Evolutionary conservation across 2,888 invertebrate genomes (phyloP).

Genomic region (Cephalotes varians): DNA sequence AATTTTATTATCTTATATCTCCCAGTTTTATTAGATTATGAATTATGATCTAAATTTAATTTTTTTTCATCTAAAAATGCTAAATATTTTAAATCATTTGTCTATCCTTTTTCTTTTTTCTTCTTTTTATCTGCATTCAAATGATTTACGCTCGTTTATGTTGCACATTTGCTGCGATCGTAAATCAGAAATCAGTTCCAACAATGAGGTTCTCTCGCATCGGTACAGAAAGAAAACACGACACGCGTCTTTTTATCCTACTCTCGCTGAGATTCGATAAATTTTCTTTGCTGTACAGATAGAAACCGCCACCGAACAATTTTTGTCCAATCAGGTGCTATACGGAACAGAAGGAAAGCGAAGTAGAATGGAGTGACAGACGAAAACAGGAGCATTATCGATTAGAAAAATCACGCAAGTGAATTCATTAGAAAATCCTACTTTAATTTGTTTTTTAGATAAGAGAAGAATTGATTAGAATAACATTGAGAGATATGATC

Average conservation of each 20-base stretch:
- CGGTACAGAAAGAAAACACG: constrained; percentile 47
- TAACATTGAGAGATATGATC: constrained; percentile 40
- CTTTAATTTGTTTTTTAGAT: not conserved
- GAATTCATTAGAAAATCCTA: constrained; percentile 1
- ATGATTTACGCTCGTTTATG: constrained; percentile 19
- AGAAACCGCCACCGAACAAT: constrained; percentile 56
- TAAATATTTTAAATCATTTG: not conserved
- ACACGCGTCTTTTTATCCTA: constrained; percentile 60
- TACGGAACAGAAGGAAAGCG: constrained; percentile 15
- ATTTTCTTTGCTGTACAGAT: constrained; percentile 58
- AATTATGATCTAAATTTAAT: constrained; percentile 10
- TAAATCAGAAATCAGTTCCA: constrained; percentile 56
- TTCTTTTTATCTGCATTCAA: not conserved
- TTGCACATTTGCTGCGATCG: constrained; percentile 27
- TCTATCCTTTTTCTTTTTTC: not conserved
- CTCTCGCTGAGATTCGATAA: constrained; percentile 65
- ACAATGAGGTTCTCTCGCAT: constrained; percentile 48
- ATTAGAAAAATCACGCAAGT: constrained; percentile 43
- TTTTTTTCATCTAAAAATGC: not conserved
- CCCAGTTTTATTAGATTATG: not conserved
- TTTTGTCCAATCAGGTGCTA: constrained; percentile 48
- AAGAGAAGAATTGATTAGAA: constrained; percentile 6
- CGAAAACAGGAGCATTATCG: constrained; percentile 72
- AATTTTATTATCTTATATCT: not conserved
- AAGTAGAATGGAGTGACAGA: constrained; percentile 17